Base-by-base conservation (phyloP, 2,888 invertebrate genomes). In the Drosophila mimica region DNA sequence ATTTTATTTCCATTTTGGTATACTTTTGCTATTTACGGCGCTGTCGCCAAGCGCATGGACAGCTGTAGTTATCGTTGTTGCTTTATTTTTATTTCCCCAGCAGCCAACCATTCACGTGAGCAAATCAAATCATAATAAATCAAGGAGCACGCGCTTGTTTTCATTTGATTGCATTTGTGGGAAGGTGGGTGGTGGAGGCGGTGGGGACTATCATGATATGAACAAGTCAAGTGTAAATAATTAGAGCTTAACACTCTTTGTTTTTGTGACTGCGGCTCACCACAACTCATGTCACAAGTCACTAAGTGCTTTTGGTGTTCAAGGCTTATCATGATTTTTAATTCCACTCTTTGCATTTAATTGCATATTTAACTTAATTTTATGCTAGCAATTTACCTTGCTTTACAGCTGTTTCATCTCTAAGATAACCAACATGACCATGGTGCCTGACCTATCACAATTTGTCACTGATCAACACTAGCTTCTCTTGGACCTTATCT, bases 141-240 rank as follows among this genome's bases (percentile, higher is more conserved):
- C 61, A 31, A 56, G 58, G 65, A 88, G 85, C 84, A 88, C 84
- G 81, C 89, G 86, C 87, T 87, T 87, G 84, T 77, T 87, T 86
- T 84, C 89, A 84, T 84, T 88, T 84, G 76, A 82, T 69, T 85
- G 88, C 86, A 86, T 61, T 86, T 76, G 25, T 11, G 17, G 38
- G 38, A 3, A 17, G n/a, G n/a, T n/a, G 5, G n/a, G 28, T 25
- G 25, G 25, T 25, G 25, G 25, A 3, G 25, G 25, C 25, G 25
- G 25, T 25, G 25, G 11, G 7, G 13, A 49, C 57, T 61, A 64
- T 74, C 46, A 46, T 17, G 15, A 28, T 7, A 54, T 38, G 67
- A 65, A 51, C 46, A 63, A 61, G 60, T 59, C 66, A 67, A 61
- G 51, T 64, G 72, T 65, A 67, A 51, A 43, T 58, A 5, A 34